Evolutionary conservation across 2,797 vertebrate genomes (phyloP).

Genomic region (Periophthalmus magnuspinnatus): DNA sequence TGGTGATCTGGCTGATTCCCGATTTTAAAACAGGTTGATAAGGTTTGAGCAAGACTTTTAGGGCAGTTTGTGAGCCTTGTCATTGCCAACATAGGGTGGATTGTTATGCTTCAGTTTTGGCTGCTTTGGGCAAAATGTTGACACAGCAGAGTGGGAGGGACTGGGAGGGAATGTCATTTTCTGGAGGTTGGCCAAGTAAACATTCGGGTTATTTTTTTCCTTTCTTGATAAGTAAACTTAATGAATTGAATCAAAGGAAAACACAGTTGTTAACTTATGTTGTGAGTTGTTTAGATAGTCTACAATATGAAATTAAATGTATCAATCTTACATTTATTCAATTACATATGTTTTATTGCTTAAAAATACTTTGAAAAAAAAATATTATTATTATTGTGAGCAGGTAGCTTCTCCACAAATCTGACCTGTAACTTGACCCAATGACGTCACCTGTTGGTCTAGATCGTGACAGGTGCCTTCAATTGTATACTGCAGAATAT

Average conservation of each 20-base stretch:
- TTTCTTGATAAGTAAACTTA: slow-evolving; percentile 18
- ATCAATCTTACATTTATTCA: too few relatives aligned
- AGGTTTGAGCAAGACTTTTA: slow-evolving; percentile 15
- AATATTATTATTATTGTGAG: too few relatives aligned
- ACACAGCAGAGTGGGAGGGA: slow-evolving; percentile 50
- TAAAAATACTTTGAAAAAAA: too few relatives aligned
- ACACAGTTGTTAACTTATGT: slow-evolving; percentile 2
- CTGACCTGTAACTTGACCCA: too few relatives aligned
- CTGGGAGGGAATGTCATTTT: slow-evolving; percentile 41
- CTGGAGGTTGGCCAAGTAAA: slow-evolving; percentile 42
- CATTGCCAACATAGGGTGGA: slow-evolving; percentile 22
- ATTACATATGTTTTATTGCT: too few relatives aligned
- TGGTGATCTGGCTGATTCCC: slow-evolving; percentile 24
- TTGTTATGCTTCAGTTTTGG: slow-evolving; percentile 38
- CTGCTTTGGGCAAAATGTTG: slow-evolving; percentile 20
- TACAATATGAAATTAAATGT: too few relatives aligned
- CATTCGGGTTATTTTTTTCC: slow-evolving; percentile 24
- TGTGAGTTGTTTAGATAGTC: neutral
- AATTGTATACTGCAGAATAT: too few relatives aligned
- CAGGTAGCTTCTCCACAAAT: too few relatives aligned
- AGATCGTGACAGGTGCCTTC: too few relatives aligned
- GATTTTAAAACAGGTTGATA: slow-evolving; percentile 22
- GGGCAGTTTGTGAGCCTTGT: slow-evolving; percentile 11
- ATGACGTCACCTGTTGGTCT: too few relatives aligned
- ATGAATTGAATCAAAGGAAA: slow-evolving; percentile 15